Percentiles rank a stretch among this genome's conserved stretches.
Evolutionary conservation across 2,888 invertebrate species (phyloP).

Genomic region (Stenoptilia bipunctidactyla): DNA sequence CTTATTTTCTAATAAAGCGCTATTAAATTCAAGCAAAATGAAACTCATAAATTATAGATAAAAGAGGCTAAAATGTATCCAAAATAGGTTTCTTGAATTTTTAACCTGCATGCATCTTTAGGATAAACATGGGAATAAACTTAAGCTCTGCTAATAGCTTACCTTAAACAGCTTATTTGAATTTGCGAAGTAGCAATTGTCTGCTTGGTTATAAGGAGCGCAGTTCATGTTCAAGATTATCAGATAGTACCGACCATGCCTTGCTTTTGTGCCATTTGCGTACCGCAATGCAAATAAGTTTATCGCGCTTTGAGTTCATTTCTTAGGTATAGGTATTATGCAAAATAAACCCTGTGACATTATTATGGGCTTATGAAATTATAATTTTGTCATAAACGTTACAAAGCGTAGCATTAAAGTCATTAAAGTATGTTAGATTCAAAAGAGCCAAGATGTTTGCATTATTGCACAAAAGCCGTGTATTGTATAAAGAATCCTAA

Average conservation of each 20-base stretch:
- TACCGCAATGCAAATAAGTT: constrained; percentile 15
- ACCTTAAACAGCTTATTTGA: constrained; percentile 48
- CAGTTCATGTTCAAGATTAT: constrained; percentile 36
- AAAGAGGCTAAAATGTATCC: too few species aligned
- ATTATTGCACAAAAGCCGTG: constrained; percentile 51
- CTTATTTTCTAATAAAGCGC: too few species aligned
- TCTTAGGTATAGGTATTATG: constrained; percentile 8
- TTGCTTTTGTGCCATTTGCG: constrained; percentile 22
- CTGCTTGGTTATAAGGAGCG: constrained; percentile 27
- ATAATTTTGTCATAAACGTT: not conserved
- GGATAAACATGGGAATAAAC: constrained; percentile 29
- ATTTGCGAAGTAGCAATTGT: constrained; percentile 39
- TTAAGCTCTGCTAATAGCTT: constrained; percentile 38
- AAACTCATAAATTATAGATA: too few species aligned
- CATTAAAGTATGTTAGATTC: not conserved
- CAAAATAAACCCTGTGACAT: too few species aligned
- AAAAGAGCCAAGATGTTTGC: constrained; percentile 35
- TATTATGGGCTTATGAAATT: not conserved
- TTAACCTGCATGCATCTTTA: not conserved
- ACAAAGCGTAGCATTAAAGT: too few species aligned
- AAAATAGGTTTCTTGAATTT: too few species aligned
- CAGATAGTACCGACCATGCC: constrained; percentile 30
- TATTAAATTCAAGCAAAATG: too few species aligned
- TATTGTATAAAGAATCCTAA: constrained; percentile 41
- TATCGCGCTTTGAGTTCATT: constrained; percentile 20